Conservation (phyloP, 92 coral and sea anemone genomes). For the Muricea muricata region DNA sequence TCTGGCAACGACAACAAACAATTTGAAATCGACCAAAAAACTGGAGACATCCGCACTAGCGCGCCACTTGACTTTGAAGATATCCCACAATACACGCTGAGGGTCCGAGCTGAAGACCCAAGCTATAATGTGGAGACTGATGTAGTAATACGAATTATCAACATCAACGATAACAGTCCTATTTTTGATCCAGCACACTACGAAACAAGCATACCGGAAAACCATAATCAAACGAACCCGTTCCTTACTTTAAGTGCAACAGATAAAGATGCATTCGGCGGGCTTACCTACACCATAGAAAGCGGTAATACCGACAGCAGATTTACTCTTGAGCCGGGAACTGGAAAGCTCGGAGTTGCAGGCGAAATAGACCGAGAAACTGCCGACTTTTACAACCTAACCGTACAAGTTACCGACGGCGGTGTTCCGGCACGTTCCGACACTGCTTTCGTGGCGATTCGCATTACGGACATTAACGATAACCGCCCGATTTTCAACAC, state of each 20-base stretch:
- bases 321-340: conserved; percentile 64
- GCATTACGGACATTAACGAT: conserved; percentile 75
- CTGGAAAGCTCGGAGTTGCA: conserved; percentile 60
- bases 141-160: conserved; percentile 63
- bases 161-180: conserved; percentile 82
- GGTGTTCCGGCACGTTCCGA: conserved; percentile 63
- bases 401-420: conserved; percentile 73
- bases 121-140: conserved; percentile 31
- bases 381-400: conserved; percentile 62
- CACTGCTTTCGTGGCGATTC: conserved; percentile 62
- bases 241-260: conserved; percentile 62
- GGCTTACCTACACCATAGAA: conserved; percentile 59
- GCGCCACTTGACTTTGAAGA: conserved; percentile 74
- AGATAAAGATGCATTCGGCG: conserved; percentile 80
- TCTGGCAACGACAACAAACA: conserved; percentile 70
- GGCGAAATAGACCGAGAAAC: conserved; percentile 77
- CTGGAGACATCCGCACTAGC: conserved; percentile 71
- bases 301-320: conserved; percentile 62
- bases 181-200: conserved; percentile 58
- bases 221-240: conserved; percentile 54
- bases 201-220: conserved; percentile 67
- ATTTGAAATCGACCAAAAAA: conserved; percentile 66
- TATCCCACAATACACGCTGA: conserved; percentile 48
- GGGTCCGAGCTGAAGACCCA: conserved; percentile 76
- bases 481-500: conserved; percentile 69